Percentiles rank a stretch among this genome's conserved stretches.
Evolutionary conservation across 2,888 invertebrate genomes (phyloP).

Genomic region (Melolontha melolontha): DNA sequence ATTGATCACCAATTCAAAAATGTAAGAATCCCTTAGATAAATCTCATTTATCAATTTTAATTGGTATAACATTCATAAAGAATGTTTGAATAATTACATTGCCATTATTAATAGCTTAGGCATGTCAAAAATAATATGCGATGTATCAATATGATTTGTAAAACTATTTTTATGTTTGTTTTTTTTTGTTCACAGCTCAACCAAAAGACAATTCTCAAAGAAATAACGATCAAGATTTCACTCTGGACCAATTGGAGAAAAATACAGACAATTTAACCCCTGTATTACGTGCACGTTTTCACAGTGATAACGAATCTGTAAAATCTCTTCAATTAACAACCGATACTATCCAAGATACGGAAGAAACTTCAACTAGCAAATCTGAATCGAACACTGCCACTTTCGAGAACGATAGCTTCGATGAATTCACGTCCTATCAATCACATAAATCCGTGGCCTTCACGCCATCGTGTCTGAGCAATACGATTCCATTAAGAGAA

Average conservation of each 20-base stretch:
- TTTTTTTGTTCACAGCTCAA: slow-evolving; percentile 20
- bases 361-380: slow-evolving; percentile 33
- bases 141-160: no score
- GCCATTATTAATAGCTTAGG: no score
- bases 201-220: slow-evolving; percentile 21
- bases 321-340: slow-evolving; percentile 54
- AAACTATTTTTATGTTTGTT: no score
- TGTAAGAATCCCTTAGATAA: no score
- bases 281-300: slow-evolving; percentile 32
- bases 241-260: slow-evolving; percentile 21
- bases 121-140: no score
- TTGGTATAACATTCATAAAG: no score
- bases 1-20: no score
- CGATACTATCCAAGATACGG: slow-evolving; percentile 30
- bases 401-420: slow-evolving; percentile 56
- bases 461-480: slow-evolving; percentile 43
- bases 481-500: slow-evolving; percentile 59
- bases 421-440: slow-evolving; percentile 68
- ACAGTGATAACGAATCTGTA: slow-evolving; percentile 53
- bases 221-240: slow-evolving; percentile 1
- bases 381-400: slow-evolving; percentile 24
- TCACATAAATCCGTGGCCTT: slow-evolving; percentile 46
- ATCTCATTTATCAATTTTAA: no score
- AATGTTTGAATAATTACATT: no score
- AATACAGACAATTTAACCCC: slow-evolving; percentile 20